phyloP scores from a whole-genome alignment of 2,113 vertebrate genomes.

The Formicarius rufipectus region DNA sequence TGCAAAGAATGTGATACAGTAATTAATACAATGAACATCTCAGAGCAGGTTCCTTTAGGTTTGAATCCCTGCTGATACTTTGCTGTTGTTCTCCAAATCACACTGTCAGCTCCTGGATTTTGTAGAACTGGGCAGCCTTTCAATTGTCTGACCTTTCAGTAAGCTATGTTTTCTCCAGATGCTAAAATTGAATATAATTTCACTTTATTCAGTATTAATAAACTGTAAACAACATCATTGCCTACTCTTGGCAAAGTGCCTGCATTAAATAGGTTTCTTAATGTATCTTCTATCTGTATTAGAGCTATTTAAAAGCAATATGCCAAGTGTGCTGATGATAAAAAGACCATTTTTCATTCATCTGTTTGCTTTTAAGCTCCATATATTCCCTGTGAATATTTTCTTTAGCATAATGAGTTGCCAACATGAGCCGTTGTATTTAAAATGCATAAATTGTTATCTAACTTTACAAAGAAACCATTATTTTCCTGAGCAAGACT shows the following conservation, averaged over 20 bases:
- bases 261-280: conserved; percentile 63
- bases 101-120: neutral
- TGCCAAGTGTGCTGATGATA: neutral
- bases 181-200: conserved; percentile 64
- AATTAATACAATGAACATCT: conserved; percentile 9
- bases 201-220: conserved; percentile 69
- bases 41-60: neutral
- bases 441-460: neutral
- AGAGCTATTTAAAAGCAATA: conserved; percentile 60
- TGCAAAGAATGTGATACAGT: neutral
- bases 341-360: conserved; percentile 24
- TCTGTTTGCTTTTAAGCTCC: conserved; percentile 39
- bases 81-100: neutral
- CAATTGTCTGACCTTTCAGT: conserved; percentile 57
- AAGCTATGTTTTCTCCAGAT: conserved; percentile 57
- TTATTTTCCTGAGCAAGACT: neutral
- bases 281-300: conserved; percentile 44
- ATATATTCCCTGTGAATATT: neutral
- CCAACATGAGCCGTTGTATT: neutral
- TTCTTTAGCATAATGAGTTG: neutral
- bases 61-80: neutral
- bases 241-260: conserved; percentile 50
- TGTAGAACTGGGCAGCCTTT: conserved; percentile 9
- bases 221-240: conserved; percentile 59
- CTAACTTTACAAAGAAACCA: neutral